Evolutionary conservation across 2,797 vertebrate species (phyloP).

Genomic region (Pteropus rufus): DNA sequence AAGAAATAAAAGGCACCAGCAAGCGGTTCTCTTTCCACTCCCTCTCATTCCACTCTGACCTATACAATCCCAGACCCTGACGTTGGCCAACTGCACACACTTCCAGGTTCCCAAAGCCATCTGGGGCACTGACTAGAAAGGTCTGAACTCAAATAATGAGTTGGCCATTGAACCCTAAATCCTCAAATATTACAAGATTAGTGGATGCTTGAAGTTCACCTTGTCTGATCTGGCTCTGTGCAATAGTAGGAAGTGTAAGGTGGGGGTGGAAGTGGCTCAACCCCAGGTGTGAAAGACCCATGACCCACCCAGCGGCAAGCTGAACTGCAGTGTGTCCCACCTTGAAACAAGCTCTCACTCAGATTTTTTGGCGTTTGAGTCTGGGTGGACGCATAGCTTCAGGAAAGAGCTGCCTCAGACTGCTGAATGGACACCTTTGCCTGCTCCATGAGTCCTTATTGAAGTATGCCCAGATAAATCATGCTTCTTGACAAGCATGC

Average conservation of each 20-base stretch:
- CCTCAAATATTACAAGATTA: not conserved
- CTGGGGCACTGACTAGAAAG: not conserved
- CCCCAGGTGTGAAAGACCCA: rapidly evolving
- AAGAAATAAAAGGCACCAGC: not conserved
- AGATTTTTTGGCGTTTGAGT: not conserved
- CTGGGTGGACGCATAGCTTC: not conserved
- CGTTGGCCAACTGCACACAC: rapidly evolving
- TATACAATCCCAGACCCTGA: not conserved
- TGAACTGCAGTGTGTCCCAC: rapidly evolving
- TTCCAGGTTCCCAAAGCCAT: not conserved
- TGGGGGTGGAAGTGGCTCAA: not conserved
- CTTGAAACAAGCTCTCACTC: not conserved
- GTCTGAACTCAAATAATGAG: not conserved
- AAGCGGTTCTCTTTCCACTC: not conserved
- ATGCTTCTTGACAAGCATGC: not conserved
- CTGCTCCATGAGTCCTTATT: not conserved
- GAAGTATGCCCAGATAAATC: not conserved
- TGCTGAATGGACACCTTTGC: not conserved
- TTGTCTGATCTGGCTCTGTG: not conserved
- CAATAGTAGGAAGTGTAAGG: not conserved
- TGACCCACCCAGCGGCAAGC: not conserved
- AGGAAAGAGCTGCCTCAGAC: not conserved
- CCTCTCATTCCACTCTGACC: not conserved
- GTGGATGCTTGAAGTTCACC: not conserved
- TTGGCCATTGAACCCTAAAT: not conserved